These are phyloP conservation scores for Anagrus nilaparvatae DNA, from an alignment of 1,140 invertebrate genomes.

Conservation along the genomic window DNA sequence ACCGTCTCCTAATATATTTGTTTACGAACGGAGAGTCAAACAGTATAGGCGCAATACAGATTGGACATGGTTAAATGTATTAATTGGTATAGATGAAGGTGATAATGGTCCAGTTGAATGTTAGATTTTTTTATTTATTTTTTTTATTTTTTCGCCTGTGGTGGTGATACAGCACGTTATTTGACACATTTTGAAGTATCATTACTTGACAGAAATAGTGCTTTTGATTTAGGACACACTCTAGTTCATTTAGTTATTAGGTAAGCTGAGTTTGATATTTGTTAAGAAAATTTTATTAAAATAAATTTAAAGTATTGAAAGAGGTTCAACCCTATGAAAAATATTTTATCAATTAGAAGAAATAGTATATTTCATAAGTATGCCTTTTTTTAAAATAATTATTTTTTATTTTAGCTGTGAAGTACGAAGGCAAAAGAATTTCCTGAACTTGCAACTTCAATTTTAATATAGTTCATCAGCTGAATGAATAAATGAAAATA, in stretches of 20 bases:
- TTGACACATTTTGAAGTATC: constrained; percentile 77
- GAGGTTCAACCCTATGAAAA: too few relatives aligned
- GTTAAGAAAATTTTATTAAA: background rate
- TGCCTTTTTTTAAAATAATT: too few relatives aligned
- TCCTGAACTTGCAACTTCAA: too few relatives aligned
- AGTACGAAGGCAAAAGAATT: too few relatives aligned
- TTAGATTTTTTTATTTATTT: too few relatives aligned
- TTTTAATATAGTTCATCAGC: too few relatives aligned
- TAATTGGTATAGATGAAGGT: constrained; percentile 77
- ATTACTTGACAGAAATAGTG: constrained; percentile 77
- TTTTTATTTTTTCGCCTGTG: constrained; percentile 70
- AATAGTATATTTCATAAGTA: too few relatives aligned
- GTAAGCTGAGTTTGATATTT: constrained; percentile 34
- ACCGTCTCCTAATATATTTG: constrained; percentile 47
- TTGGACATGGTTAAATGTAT: constrained; percentile 87
- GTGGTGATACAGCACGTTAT: constrained; percentile 82
- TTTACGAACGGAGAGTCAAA: constrained; percentile 51
- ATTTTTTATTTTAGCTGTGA: too few relatives aligned
- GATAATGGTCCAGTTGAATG: constrained; percentile 75
- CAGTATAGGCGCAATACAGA: constrained; percentile 66
- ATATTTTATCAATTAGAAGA: too few relatives aligned
- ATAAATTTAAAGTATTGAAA: too few relatives aligned
- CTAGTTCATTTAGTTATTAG: constrained; percentile 88
- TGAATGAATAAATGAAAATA: too few relatives aligned
- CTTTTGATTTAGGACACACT: constrained; percentile 87